phyloP scores from a whole-genome alignment of 2,888 invertebrate genomes.

The Ennomos erosarius region DNA sequence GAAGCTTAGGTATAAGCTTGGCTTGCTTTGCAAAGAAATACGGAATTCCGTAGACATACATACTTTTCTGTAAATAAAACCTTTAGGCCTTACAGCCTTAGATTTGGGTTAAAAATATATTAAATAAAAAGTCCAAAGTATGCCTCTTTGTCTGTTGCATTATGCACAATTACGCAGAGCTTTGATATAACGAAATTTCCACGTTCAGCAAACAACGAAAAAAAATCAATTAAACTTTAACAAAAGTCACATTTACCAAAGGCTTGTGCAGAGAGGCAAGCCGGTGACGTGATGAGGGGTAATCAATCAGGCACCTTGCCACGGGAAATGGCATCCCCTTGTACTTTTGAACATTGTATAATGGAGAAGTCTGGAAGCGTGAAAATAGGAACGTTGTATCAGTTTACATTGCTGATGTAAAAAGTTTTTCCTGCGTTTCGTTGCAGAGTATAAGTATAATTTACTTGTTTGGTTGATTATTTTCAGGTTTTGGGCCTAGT shows the following conservation, averaged over 20 bases:
- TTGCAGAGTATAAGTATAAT: too few relatives aligned
- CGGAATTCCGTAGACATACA: too few relatives aligned
- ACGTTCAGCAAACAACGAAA: slow-evolving; percentile 16
- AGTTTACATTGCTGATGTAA: neutral
- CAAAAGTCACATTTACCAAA: slow-evolving; percentile 36
- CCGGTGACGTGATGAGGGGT: slow-evolving; percentile 48
- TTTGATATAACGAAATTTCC: slow-evolving; percentile 5
- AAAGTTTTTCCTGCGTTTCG: neutral
- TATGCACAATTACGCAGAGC: slow-evolving; percentile 2
- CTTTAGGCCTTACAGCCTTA: too few relatives aligned
- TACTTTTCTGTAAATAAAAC: too few relatives aligned
- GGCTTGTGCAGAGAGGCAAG: slow-evolving; percentile 16
- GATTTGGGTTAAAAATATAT: too few relatives aligned
- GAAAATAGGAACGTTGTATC: neutral
- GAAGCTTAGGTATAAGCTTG: too few relatives aligned
- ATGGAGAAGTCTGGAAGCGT: slow-evolving; percentile 17
- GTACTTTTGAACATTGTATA: slow-evolving; percentile 23
- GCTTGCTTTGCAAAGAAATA: too few relatives aligned
- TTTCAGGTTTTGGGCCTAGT: too few relatives aligned
- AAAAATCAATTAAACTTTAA: slow-evolving; percentile 37
- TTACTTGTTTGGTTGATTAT: too few relatives aligned
- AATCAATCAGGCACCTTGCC: slow-evolving; percentile 52
- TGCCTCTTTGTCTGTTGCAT: neutral
- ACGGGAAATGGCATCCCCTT: slow-evolving; percentile 24
- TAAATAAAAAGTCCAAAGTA: too few relatives aligned